Conservation (phyloP, 2,888 invertebrate species). For the Strigamia crassipes region DNA sequence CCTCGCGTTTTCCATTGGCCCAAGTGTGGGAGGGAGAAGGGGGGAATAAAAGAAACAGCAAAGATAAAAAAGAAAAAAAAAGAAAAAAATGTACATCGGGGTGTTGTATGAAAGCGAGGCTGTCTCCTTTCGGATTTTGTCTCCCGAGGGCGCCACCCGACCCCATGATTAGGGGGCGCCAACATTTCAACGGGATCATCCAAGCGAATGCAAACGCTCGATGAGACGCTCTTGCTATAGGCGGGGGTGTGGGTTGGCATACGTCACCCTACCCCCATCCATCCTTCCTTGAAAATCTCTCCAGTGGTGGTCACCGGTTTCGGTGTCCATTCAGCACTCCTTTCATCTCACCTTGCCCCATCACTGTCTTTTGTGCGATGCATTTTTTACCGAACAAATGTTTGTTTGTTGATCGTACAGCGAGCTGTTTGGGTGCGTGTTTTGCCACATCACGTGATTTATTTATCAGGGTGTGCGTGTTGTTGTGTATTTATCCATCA, state of each 20-base stretch:
- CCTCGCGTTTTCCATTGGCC: conserved; percentile 18
- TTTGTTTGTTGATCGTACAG: neutral
- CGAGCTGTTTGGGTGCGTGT: neutral
- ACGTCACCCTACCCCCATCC: neutral
- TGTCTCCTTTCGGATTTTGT: conserved; percentile 12
- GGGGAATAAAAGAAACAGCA: neutral
- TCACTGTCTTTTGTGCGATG: neutral
- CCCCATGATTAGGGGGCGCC: conserved; percentile 30
- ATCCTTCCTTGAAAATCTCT: neutral
- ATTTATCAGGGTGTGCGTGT: neutral
- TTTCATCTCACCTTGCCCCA: conserved; percentile 30
- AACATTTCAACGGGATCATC: conserved; percentile 23
- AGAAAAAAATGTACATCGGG: conserved; percentile 20
- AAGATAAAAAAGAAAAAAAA: neutral
- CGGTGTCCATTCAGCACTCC: conserved; percentile 12
- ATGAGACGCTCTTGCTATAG: conserved; percentile 13
- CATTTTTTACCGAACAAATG: neutral
- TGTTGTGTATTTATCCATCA: too few species aligned
- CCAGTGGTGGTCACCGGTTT: conserved; percentile 27
- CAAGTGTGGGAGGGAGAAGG: conserved; percentile 12
- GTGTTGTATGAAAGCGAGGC: conserved; percentile 26
- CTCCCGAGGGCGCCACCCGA: conserved; percentile 30
- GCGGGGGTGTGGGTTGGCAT: conserved; percentile 7
- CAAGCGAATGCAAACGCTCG: conserved; percentile 7
- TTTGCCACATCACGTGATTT: neutral